Base-by-base conservation (phyloP, 1,140 invertebrate genomes). In the Heterodera schachtii region DNA sequence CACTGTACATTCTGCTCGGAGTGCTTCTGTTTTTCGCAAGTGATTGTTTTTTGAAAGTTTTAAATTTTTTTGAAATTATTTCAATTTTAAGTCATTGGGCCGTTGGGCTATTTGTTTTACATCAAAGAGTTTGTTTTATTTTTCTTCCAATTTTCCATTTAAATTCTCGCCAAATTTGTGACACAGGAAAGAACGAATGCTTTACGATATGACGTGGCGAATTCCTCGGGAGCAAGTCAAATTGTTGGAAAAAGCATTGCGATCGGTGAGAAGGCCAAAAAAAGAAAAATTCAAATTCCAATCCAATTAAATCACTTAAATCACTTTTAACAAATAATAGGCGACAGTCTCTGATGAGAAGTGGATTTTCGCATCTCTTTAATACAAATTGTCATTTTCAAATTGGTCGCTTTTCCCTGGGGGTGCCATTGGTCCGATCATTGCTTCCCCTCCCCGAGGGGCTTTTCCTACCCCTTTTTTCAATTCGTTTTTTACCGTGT, bases 141-240 rank as follows among this genome's bases (percentile, higher is more conserved):
- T 47, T 52, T 52, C 11, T 52, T 52, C 9, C 6, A 52, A 52
- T 8, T 52, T 52, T 52, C 11, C 11, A 52, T 52, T 52, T 52
- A 52, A 52, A 52, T 52, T 52, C 49, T 11, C 31, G 31, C 7
- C 47, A 41, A 43, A n/a, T 71, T 69, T 69, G 16, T 44, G 75
- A 87, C 81, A 31, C 47, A 89, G 88, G 44, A 78, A 90, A 77
- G 87, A 89, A 66, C 41, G 89, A 47, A 74, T 85, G 75, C 75
- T 89, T n/a, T 89, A 89, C 74, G 87, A 89, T 49, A 89, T 89
- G 88, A 90, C 87, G 21, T 89, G 88, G 88, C 78, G 88, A 19
- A 86, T 89, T 47, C 86, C 89, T 1, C 73, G 88, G 64, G 89
- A 89, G n/a, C 82, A 84, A 52, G 82, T 89, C 43, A 80, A 85